phyloP scores from a whole-genome alignment of 2,888 invertebrate genomes.

The Cremastinae sp. region DNA sequence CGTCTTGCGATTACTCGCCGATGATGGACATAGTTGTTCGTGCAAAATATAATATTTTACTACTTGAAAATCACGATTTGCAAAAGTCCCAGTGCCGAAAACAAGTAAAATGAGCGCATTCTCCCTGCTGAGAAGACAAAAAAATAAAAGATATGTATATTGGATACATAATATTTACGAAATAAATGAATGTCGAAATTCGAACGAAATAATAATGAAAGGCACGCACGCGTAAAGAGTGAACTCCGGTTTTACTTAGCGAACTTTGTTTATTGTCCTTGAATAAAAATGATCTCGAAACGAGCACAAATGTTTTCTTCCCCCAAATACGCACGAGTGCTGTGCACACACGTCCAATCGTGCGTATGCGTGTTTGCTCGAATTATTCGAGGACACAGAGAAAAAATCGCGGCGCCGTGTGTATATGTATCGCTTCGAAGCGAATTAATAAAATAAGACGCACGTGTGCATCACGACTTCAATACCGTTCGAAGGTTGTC shows the following conservation, averaged over 20 bases:
- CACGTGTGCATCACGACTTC: slow-evolving; percentile 49
- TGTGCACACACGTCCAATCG: background rate
- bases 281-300: slow-evolving; percentile 3
- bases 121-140: no score
- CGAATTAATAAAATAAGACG: slow-evolving; percentile 46
- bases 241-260: background rate
- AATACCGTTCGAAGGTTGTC: slow-evolving; percentile 8
- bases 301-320: background rate
- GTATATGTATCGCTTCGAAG: slow-evolving; percentile 1
- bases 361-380: background rate
- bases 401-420: background rate
- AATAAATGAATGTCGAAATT: background rate
- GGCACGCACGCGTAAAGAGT: background rate
- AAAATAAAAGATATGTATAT: no score
- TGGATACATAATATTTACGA: no score
- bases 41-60: no score
- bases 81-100: no score
- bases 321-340: background rate
- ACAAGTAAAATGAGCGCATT: no score
- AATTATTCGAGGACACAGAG: background rate
- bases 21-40: no score
- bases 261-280: background rate
- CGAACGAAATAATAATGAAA: background rate
- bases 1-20: no score
- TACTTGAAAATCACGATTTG: no score